Evolutionary conservation across 2,797 vertebrate species (phyloP).

Genomic region (Galagoides demidoff): DNA sequence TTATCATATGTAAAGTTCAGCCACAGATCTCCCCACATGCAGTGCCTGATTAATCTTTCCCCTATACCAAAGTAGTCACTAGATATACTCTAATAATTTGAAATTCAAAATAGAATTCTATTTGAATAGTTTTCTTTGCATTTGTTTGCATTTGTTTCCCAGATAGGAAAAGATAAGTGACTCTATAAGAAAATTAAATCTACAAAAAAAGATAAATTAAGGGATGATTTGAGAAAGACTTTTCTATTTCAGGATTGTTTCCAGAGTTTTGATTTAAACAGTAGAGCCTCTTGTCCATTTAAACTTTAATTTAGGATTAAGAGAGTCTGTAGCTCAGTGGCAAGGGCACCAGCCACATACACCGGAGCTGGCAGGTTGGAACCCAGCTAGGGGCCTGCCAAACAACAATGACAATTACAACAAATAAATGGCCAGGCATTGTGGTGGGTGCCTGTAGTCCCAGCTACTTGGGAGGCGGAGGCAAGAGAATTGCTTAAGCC

Average conservation of each 20-base stretch:
- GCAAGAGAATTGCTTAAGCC: too few relatives aligned
- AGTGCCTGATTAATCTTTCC: neutral
- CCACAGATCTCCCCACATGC: neutral
- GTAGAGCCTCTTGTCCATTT: neutral
- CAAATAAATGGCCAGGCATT: too few relatives aligned
- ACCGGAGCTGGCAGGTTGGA: too few relatives aligned
- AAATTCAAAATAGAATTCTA: conserved; percentile 54
- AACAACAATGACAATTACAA: too few relatives aligned
- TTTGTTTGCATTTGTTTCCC: conserved; percentile 44
- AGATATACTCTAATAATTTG: conserved; percentile 28
- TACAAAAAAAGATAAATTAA: conserved; percentile 45
- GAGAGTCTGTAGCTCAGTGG: neutral
- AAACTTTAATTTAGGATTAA: conserved; percentile 44
- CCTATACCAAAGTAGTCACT: neutral
- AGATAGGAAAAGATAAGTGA: neutral
- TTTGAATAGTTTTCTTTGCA: conserved; percentile 33
- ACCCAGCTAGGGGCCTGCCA: too few relatives aligned
- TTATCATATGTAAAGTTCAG: conserved; percentile 30
- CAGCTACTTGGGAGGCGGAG: too few relatives aligned
- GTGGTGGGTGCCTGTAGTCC: too few relatives aligned
- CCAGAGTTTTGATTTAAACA: conserved; percentile 63
- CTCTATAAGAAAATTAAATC: conserved; percentile 45
- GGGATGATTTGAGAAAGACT: neutral
- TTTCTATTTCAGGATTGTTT: conserved; percentile 19
- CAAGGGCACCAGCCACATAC: too few relatives aligned